Evolutionary conservation across 2,888 invertebrate species (phyloP), one percentile per base, ranked within the genome.

Genomic region (Rugalucina vietnamica): DNA sequence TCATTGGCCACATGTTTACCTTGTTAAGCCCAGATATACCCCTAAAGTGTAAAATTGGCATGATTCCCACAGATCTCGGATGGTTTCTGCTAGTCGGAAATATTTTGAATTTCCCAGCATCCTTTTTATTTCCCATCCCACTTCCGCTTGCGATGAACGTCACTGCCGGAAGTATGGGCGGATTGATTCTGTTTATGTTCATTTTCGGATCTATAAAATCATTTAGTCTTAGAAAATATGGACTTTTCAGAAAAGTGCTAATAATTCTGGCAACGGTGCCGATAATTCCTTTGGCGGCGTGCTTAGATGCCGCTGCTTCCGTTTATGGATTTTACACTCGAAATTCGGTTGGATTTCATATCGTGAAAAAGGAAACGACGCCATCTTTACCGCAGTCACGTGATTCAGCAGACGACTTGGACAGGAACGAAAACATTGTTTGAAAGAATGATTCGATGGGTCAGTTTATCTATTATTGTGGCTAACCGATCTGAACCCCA

Each of bases 141-240:
- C 83, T 89, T 75, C 86, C 88, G 29, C 37, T 82, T 8, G 57
- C 81, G 24, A 27, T 89, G 18, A 89, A 89, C 50, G 83, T 86
- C 3, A 81, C 54, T 5, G 85, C 86, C n/a, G 88, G 86, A 24
- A 85, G 88, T 54, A 81, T 89, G 78, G 85, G 88, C 24, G 89
- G 89, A 54, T 76, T 80, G 57, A 84, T 89, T 34, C 14, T 89
- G 12, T 89, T 88, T 76, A 43, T 89, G 39, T 89, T 88, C 36
- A n/a, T 84, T 14, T 88, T 89, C 76, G 89, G 89, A 1, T 81
- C 87, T n/a, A 85, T 89, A 8, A 88, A 88, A 65, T 89, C 89
- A 32, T 88, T 89, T 71, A 88, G 85, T 76, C 60, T 84, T 36
- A 77, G 85, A 73, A 85, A 79, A 72, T 83, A 88, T 43, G 88